phyloP scores from a whole-genome alignment of 1,140 invertebrate genomes.

The Bombus impatiens region DNA sequence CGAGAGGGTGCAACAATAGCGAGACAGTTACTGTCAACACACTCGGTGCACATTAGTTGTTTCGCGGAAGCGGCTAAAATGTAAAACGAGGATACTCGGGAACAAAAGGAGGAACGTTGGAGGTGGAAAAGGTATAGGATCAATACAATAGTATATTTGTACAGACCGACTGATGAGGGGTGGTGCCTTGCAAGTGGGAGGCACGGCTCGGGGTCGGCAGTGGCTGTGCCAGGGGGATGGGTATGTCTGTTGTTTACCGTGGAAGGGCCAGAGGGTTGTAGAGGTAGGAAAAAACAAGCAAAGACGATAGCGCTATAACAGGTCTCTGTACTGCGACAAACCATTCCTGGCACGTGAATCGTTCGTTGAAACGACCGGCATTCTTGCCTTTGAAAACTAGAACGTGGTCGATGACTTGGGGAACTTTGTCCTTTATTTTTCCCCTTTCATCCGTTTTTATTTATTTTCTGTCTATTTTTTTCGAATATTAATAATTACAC shows the following conservation, averaged over 20 bases:
- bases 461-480: neutral
- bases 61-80: slow-evolving; percentile 77
- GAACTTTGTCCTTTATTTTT: neutral
- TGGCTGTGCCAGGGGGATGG: slow-evolving; percentile 52
- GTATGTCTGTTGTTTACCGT: slow-evolving; percentile 67
- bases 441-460: neutral
- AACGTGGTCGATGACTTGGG: neutral
- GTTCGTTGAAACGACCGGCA: neutral
- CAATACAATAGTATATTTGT: slow-evolving; percentile 80
- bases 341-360: slow-evolving; percentile 46
- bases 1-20: slow-evolving; percentile 68
- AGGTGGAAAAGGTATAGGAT: slow-evolving; percentile 72
- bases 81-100: slow-evolving; percentile 71
- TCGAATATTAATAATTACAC: neutral
- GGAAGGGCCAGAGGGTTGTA: slow-evolving; percentile 49
- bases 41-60: slow-evolving; percentile 77
- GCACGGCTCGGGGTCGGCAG: slow-evolving; percentile 60
- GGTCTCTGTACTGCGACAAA: slow-evolving; percentile 54
- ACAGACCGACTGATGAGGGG: slow-evolving; percentile 73
- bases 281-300: slow-evolving; percentile 57
- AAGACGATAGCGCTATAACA: slow-evolving; percentile 56
- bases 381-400: neutral
- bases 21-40: slow-evolving; percentile 73
- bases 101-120: slow-evolving; percentile 73
- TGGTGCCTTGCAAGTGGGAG: slow-evolving; percentile 72